Base-by-base conservation (phyloP, 2,797 vertebrate species). In the Vespertilio murinus region DNA sequence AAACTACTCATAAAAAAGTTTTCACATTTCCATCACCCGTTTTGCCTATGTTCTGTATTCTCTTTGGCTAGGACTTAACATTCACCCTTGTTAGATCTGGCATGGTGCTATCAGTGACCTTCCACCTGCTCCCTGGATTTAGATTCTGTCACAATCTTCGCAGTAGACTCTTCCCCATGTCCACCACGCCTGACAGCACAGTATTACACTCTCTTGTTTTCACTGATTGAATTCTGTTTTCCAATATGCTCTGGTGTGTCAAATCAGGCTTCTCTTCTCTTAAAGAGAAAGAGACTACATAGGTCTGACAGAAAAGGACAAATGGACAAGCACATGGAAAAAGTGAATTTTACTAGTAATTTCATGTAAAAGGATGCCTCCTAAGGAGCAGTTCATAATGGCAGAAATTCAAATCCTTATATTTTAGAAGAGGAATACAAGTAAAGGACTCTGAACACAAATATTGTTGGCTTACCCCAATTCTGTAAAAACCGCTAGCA, bases 201-300 rank as follows among this genome's bases (percentile, higher is more conserved):
- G 38, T 6, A 69, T 5, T 33, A 33, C 8, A 56, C 11, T 81
- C 47, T 93, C 59, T 45, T 59, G 14, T 79, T 64, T 73, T 67
- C 67, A 88, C 4, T 73, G 45, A 87, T 0, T 88, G 25, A 88
- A 88, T 86, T 67, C 78, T 71, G 33, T 81, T 90, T 90, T 89
- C 38, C 35, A 80, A 2, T 49, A 54, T 59, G 20, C 18, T 83
- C 16, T 85, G 6, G 23, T 20, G 42, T 35, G 30, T 47, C 40
- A 22, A n/a, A 89, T 45, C 10, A 83, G 25, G 23, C 47, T 64
- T 61, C 42, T 33, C 40, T 14, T 45, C 35, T 92, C 40, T 82
- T 56, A 94, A 70, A 67, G n/a, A 69, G 30, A 59, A 28, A 70
- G 6, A 64, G 25, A 30, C 17, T 22, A 77, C 11, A 79, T 0